Base-by-base conservation (phyloP, 2,113 vertebrate genomes). In the Muntiacus reevesi region DNA sequence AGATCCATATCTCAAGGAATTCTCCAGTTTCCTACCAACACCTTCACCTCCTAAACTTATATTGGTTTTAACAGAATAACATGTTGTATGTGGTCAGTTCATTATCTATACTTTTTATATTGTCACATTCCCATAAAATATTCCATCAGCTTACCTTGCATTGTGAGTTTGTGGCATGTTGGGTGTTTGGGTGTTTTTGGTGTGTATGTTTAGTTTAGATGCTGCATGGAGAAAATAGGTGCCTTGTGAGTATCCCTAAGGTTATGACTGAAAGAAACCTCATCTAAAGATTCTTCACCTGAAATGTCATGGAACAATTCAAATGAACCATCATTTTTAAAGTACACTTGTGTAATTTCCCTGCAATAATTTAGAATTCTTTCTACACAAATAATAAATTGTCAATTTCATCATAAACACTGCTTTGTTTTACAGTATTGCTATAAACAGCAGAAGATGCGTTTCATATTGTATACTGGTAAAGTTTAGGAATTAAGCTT, bases 221-320 rank as follows among this genome's bases (percentile, higher is more conserved):
- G 67, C 97, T 99, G 99, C 98, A 99, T 99, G 98, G 94, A 92
- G 96, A 97, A 95, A 96, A 94, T 23, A 95, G 89, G 84, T 95
- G 23, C 87, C 54, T 96, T 96, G n/a, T 96, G 90, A 62, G 36
- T 96, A 74, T 96, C 55, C 47, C 86, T 86, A 92, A 83, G 14
- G 23, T 91, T 96, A 45, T 89, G 62, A 95, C 11, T 14, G 23
- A 89, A 89, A 85, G 74, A 98, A 95, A 91, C 27, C 55, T 67
- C 55, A 87, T 79, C 89, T 91, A 95, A 97, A 89, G 87, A 89
- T 89, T 95, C 55, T 95, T 93, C 36, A 86, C 86, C 40, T 93
- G 82, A 87, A 96, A 59, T 55, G 40, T 84, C 84, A 47, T 78
- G 59, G 45, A 92, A 86, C 16, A 82, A 27, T 76, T 94, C 71